Conservation (phyloP, 2,888 invertebrate genomes). For the Nysson spinosus region DNA sequence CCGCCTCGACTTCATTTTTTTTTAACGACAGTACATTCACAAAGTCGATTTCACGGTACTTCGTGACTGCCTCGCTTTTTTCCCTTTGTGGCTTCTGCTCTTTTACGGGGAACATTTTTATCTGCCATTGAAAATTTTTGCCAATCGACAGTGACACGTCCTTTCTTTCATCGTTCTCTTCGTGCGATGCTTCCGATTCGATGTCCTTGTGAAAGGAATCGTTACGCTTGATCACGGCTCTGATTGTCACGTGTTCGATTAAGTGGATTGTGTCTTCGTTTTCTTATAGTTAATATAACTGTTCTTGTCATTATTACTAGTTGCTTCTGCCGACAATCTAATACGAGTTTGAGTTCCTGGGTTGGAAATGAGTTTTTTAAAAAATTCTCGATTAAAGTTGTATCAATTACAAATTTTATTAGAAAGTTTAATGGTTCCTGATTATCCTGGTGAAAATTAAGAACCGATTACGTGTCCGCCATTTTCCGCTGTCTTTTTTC, state of each 20-base stretch:
- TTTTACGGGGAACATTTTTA: background rate
- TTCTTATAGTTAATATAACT: background rate
- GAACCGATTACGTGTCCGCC: too few relatives aligned
- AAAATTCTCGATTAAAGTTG: too few relatives aligned
- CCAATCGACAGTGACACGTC: slow-evolving; percentile 16
- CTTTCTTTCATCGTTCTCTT: slow-evolving; percentile 20
- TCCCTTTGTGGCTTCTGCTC: background rate
- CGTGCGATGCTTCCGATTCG: slow-evolving; percentile 30
- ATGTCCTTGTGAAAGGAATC: slow-evolving; percentile 43
- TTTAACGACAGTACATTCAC: background rate
- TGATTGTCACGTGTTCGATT: slow-evolving; percentile 8
- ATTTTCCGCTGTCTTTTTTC: too few relatives aligned
- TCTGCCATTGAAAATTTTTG: slow-evolving; percentile 6
- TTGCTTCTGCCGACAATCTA: too few relatives aligned
- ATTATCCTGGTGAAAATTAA: too few relatives aligned
- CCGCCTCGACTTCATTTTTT: slow-evolving; percentile 15
- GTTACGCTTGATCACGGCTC: slow-evolving; percentile 26
- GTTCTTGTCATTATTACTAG: background rate
- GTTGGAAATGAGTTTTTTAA: too few relatives aligned
- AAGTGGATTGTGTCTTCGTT: background rate
- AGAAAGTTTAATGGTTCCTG: too few relatives aligned
- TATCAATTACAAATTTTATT: too few relatives aligned
- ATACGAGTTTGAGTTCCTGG: too few relatives aligned
- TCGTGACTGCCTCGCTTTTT: slow-evolving; percentile 4
- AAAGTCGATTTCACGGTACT: slow-evolving; percentile 26